These are phyloP conservation scores for Adelphocoris suturalis DNA, from an alignment of 2,888 invertebrate species.

Conservation along the genomic window DNA sequence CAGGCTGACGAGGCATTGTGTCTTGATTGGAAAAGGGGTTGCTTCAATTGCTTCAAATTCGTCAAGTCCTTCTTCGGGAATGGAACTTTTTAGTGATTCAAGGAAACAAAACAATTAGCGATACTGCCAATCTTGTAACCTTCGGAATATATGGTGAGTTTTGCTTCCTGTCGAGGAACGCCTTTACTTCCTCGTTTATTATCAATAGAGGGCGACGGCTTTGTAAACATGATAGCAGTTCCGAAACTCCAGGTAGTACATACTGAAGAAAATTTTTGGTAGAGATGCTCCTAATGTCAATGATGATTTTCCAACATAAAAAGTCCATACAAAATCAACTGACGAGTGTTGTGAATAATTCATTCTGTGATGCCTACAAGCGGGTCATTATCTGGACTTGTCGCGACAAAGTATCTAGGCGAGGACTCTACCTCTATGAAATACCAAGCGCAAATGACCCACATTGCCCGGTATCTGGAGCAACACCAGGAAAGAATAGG, in stretches of 20 bases:
- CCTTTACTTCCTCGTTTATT: neutral
- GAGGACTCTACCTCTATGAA: too few relatives aligned
- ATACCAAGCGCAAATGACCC: neutral
- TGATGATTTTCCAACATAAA: too few relatives aligned
- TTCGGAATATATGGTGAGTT: neutral
- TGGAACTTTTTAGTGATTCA: neutral
- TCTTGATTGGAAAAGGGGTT: too few relatives aligned
- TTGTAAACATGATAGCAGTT: too few relatives aligned
- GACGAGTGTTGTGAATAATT: too few relatives aligned
- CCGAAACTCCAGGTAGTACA: too few relatives aligned
- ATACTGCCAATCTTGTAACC: neutral
- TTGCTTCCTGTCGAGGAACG: neutral
- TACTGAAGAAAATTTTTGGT: too few relatives aligned
- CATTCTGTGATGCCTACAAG: neutral
- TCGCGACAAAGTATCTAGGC: too few relatives aligned
- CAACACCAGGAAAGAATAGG: neutral
- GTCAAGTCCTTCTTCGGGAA: neutral
- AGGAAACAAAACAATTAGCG: constrained; percentile 2
- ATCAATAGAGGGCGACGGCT: too few relatives aligned
- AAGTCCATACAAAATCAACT: too few relatives aligned
- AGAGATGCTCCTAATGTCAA: too few relatives aligned
- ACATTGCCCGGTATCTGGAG: neutral
- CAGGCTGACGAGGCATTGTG: too few relatives aligned
- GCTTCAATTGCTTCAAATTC: neutral
- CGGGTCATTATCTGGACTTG: neutral